Percentiles rank a stretch among this genome's conserved stretches.
Conservation (phyloP, 92 coral and sea anemone genomes). For the Heteractis magnifica region DNA sequence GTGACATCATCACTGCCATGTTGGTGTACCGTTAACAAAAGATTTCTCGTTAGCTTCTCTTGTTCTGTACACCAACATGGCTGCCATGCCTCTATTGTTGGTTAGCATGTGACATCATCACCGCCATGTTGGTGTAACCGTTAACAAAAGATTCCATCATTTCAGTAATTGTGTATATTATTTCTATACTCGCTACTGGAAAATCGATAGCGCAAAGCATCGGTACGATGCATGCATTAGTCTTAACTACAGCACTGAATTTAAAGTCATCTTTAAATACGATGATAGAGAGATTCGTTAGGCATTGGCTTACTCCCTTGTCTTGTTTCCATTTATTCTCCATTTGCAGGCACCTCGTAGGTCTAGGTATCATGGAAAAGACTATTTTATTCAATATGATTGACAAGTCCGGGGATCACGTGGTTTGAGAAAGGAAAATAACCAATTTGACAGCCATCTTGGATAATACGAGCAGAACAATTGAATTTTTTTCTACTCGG, state of each 20-base stretch:
- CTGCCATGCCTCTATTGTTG: conserved; percentile 7
- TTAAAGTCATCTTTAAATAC: background rate
- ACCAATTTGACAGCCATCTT: too few species aligned
- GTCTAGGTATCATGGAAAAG: background rate
- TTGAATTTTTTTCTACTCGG: too few species aligned
- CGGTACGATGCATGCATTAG: background rate
- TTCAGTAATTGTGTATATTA: too few species aligned
- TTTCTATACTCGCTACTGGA: too few species aligned
- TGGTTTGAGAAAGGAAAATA: too few species aligned
- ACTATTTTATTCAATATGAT: background rate
- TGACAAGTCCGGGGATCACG: too few species aligned
- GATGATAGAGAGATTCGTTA: background rate
- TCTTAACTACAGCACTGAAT: background rate
- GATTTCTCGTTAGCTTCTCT: background rate
- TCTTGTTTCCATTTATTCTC: background rate
- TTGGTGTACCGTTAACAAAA: too few species aligned
- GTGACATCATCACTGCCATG: conserved; percentile 7
- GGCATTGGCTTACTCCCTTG: background rate
- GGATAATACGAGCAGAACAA: too few species aligned
- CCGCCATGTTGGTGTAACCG: background rate
- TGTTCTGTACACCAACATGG: conserved; percentile 5
- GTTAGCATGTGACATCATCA: conserved; percentile 18
- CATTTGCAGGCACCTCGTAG: background rate
- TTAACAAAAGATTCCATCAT: background rate
- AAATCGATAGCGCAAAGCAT: background rate